Conservation (phyloP, 2,888 invertebrate genomes). For the Chymomyza fuscimana region DNA sequence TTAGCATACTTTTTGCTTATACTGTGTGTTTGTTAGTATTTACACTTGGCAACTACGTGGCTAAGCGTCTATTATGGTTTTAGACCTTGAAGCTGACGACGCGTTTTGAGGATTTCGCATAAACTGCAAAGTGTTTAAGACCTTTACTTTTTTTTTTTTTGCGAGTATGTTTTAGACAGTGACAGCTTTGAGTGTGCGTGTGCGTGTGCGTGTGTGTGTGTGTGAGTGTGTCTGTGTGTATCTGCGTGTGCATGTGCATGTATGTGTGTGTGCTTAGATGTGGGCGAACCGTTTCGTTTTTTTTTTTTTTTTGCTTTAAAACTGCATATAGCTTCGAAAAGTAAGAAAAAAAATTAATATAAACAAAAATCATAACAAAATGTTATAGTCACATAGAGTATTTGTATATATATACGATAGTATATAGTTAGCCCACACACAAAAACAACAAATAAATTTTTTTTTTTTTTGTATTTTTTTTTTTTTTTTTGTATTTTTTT, state of each 20-base stretch:
- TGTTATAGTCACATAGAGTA: background rate
- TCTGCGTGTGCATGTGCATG: slow-evolving; percentile 10
- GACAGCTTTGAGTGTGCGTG: background rate
- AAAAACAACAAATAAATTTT: background rate
- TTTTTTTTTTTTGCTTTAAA: background rate
- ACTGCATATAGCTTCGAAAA: no score
- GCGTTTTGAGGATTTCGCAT: background rate
- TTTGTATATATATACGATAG: background rate
- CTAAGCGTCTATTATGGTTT: background rate
- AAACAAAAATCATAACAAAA: background rate
- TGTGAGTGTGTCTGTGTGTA: slow-evolving; percentile 6
- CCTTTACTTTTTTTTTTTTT: background rate
- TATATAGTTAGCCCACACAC: background rate
- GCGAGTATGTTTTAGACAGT: slow-evolving; percentile 10
- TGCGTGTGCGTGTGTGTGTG: background rate
- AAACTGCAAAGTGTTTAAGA: background rate
- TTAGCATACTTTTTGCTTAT: background rate
- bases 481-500: background rate
- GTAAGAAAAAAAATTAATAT: no score
- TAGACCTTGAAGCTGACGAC: background rate
- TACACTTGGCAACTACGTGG: background rate
- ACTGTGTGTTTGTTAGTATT: background rate
- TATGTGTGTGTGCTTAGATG: slow-evolving; percentile 15
- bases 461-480: background rate
- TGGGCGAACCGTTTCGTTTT: background rate